Percentiles rank a stretch among this genome's conserved stretches.
Evolutionary conservation across 2,888 invertebrate genomes (phyloP).

Genomic region (Microplitis deprimator): DNA sequence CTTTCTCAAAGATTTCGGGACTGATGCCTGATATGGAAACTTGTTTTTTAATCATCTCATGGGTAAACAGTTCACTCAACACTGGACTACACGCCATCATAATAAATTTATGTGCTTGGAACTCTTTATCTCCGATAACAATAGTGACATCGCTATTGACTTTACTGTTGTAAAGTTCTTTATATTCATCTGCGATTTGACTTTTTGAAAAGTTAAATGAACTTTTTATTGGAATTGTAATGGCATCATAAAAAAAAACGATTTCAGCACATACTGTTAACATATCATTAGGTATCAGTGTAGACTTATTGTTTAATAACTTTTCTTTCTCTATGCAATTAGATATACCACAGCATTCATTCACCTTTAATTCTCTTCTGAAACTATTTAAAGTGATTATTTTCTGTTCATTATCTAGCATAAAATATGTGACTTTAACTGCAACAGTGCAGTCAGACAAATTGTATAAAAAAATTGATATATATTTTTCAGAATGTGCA

Average conservation of each 20-base stretch:
- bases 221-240: too few species aligned
- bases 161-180: conserved; percentile 1
- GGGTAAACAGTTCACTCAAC: neutral
- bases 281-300: neutral
- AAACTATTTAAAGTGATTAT: too few species aligned
- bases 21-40: neutral
- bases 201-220: neutral
- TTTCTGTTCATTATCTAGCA: neutral
- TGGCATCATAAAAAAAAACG: neutral
- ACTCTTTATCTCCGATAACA: neutral
- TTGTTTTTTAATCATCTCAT: neutral
- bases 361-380: neutral
- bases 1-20: neutral
- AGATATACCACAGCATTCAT: neutral
- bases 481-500: too few species aligned
- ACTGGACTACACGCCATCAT: conserved; percentile 15
- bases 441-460: too few species aligned
- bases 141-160: conserved; percentile 13
- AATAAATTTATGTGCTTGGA: conserved; percentile 14
- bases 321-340: neutral
- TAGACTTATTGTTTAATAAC: neutral
- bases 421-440: neutral
- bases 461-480: too few species aligned
- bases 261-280: neutral
- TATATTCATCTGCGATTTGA: neutral